Percentiles rank a stretch among this genome's conserved stretches.
These are phyloP conservation scores for Falco cherrug DNA, from an alignment of 2,797 vertebrate species.

Conservation along the genomic window DNA sequence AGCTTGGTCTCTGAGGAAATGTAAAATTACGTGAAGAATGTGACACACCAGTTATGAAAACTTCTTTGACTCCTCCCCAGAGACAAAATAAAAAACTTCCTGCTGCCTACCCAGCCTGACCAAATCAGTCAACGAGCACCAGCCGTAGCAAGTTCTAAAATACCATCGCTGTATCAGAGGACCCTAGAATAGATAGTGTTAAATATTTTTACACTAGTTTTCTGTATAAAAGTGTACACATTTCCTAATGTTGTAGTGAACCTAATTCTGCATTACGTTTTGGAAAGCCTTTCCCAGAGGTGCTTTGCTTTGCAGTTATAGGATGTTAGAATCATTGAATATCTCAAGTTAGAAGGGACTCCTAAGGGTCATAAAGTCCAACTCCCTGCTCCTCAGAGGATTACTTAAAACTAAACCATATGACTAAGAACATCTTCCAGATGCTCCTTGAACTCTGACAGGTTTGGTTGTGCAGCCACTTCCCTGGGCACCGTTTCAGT, in stretches of 20 bases:
- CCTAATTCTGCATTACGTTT: background rate
- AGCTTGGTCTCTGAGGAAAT: background rate
- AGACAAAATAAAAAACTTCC: background rate
- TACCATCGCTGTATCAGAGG: background rate
- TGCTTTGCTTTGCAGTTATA: background rate
- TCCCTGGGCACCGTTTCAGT: background rate
- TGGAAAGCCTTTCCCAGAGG: background rate
- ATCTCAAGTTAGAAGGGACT: background rate
- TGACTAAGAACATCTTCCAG: background rate
- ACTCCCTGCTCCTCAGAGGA: background rate
- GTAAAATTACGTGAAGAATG: background rate
- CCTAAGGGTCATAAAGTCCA: background rate
- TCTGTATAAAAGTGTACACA: background rate
- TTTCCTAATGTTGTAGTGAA: background rate
- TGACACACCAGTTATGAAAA: background rate
- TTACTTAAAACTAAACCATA: background rate
- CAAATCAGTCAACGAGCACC: background rate
- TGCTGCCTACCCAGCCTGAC: background rate
- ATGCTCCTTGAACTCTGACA: background rate
- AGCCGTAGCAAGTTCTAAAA: background rate
- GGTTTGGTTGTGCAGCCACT: background rate
- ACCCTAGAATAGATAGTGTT: background rate
- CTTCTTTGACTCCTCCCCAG: background rate
- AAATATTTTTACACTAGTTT: background rate
- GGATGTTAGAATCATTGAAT: background rate